Conservation (phyloP, 1,140 invertebrate species). For the Luehdorfia chinensis region DNA sequence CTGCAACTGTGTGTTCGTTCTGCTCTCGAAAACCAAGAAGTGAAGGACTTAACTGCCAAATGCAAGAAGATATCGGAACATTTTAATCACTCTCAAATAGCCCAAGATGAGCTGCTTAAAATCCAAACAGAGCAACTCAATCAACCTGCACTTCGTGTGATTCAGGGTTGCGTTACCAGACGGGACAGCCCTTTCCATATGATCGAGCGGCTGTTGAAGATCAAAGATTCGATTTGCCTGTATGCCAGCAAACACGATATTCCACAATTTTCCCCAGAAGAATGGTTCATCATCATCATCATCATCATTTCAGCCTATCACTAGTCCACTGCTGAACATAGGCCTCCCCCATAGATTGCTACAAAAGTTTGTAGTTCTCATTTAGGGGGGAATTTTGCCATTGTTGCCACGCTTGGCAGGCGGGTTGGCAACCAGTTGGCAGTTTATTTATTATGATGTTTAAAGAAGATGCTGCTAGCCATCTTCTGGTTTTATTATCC, state of each 20-base stretch:
- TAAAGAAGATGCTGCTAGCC: too few species aligned
- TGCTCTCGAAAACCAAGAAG: conserved; percentile 1
- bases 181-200: conserved; percentile 28
- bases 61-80: conserved; percentile 32
- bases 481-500: too few species aligned
- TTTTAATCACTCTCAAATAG: conserved; percentile 33
- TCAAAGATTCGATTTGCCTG: conserved; percentile 25
- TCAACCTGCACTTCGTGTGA: conserved; percentile 20
- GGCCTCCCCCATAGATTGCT: too few species aligned
- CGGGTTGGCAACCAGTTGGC: too few species aligned
- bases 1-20: not conserved
- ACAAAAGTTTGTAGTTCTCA: too few species aligned
- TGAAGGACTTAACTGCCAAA: conserved; percentile 24
- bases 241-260: conserved; percentile 28
- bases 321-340: too few species aligned
- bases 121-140: conserved; percentile 30
- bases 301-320: too few species aligned
- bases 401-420: too few species aligned
- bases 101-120: conserved; percentile 25
- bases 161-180: conserved; percentile 26
- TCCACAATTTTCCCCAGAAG: conserved; percentile 25
- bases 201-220: conserved; percentile 25
- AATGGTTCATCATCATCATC: too few species aligned
- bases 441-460: too few species aligned
- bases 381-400: too few species aligned